Evolutionary conservation across 2,888 invertebrate species (phyloP), one percentile per base, ranked within the genome.

Genomic region (Fabriciana adippe): DNA sequence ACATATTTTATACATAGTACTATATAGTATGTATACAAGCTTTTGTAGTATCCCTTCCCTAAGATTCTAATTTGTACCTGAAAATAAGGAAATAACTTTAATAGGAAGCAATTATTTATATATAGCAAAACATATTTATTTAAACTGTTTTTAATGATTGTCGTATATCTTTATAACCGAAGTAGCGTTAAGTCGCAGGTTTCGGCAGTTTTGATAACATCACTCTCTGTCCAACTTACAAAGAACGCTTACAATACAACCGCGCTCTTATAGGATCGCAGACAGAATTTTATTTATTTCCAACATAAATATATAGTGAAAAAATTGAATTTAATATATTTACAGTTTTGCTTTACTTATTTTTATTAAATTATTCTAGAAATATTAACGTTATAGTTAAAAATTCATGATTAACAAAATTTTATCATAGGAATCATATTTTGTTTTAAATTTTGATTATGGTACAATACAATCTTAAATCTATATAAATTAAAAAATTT

Each of bases 91-190:
- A 26, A 31, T 45, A 21, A 11, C 5, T 2, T 55, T 6, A 31
- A 16, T 48, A 47, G n/a, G 3, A 13, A 48, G 11, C 4, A 47
- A 4, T 48, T 26, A 11, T n/a, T 21, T 26, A 13, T 21, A 26
- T 31, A 53, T 6, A 14, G 4, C 6, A 15, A 1, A 4, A n/a
- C n/a, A n/a, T n/a, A n/a, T n/a, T n/a, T 26, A 15, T 31, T 59
- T 65, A 15, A 35, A 47, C 8, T 11, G 8, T 45, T 26, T n/a
- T 65, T 45, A 14, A 6, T 47, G 45, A 1, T 56, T 89, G 89
- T 89, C 71, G 89, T 85, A 81, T 51, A 78, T 82, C 79, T 74
- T 76, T 82, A 88, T 89, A 90, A 89, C 88, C 81, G 79, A 76
- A 70, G 66, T 67, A 70, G 71, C 72, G 74, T 68, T 21, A 21